These are phyloP conservation scores for Pteruthius melanotis DNA, from an alignment of 2,113 vertebrate species.

Conservation along the genomic window DNA sequence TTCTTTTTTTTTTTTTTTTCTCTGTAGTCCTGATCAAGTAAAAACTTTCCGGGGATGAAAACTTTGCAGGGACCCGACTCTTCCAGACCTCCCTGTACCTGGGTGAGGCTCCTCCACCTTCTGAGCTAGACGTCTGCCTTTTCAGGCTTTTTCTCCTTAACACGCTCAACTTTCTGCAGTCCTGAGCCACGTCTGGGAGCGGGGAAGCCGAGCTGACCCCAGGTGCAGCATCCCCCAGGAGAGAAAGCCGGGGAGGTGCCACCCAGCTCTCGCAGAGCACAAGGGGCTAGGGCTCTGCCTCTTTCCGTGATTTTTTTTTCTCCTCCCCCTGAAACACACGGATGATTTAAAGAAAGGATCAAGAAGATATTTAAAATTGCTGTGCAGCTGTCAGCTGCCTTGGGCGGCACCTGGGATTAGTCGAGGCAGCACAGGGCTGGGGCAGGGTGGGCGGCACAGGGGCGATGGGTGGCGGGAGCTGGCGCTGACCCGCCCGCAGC, in stretches of 20 bases:
- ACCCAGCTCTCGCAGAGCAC: background rate
- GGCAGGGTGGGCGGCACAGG: background rate
- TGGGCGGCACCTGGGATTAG: fast-evolving
- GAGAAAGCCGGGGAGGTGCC: fast-evolving
- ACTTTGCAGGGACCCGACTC: background rate
- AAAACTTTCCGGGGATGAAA: background rate
- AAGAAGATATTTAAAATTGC: background rate
- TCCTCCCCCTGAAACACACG: background rate
- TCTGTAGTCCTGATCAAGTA: background rate
- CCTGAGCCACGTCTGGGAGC: background rate
- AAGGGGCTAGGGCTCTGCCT: background rate
- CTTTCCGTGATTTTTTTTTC: background rate
- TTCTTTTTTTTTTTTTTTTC: too few relatives aligned
- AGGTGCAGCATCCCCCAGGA: too few relatives aligned
- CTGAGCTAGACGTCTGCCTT: background rate
- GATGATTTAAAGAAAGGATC: background rate
- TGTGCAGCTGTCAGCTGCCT: background rate
- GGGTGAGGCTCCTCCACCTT: background rate
- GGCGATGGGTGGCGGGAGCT: background rate
- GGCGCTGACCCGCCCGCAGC: fast-evolving
- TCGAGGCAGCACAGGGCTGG: fast-evolving
- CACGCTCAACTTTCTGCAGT: background rate
- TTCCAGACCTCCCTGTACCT: background rate
- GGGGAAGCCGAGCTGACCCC: background rate
- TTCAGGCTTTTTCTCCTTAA: background rate